Evolutionary conservation across 2,113 vertebrate species (phyloP), one percentile per base, ranked within the genome.

Genomic region (Apus apus): DNA sequence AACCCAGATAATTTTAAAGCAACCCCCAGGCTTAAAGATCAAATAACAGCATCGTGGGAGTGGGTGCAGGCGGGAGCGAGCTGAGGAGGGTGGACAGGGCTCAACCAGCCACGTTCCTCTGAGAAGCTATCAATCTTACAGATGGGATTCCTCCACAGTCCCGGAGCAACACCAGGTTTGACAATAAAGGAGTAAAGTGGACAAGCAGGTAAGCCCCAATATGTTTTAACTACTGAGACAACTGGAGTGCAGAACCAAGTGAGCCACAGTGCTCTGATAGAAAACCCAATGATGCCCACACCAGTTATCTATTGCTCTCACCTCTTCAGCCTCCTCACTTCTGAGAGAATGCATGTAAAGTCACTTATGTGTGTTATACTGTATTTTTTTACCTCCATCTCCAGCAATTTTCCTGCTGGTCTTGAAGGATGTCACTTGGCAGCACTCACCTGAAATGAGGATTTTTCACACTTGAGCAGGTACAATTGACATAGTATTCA

Each of bases 1-100:
- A 96, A 90, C 86, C 83, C 88, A 90, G 95, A 96, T 86, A 89
- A 93, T 93, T 96, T 93, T 79, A 90, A 96, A 94, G 92, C 92
- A 96, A 89, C 86, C 94, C 77, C 60, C 80, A 68, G 96, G 94
- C 89, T 95, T 90, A 95, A 84, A 96, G 90, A 96, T 96, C 78
- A 96, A 96, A 94, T 57, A 15, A 26, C 17, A 0, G 73, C 76
- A 50, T 90, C 88, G 73, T 87, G 80, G 73, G 93, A 91, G 86
- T 57, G 74, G 93, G 84, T 7, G 30, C 88, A n/a, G 84, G 58
- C 85, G 83, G 34, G 29, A 70, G 71, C 1, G 1, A 68, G 53
- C 75, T 88, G 72, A 91, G 79, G 50, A 90, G 80, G 62, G 74
- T 38, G 6, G 75, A 78, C 12, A 3, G 38, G 29, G 62, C 84